Base-by-base conservation (phyloP, 1,140 invertebrate genomes). In the Samia ricini region DNA sequence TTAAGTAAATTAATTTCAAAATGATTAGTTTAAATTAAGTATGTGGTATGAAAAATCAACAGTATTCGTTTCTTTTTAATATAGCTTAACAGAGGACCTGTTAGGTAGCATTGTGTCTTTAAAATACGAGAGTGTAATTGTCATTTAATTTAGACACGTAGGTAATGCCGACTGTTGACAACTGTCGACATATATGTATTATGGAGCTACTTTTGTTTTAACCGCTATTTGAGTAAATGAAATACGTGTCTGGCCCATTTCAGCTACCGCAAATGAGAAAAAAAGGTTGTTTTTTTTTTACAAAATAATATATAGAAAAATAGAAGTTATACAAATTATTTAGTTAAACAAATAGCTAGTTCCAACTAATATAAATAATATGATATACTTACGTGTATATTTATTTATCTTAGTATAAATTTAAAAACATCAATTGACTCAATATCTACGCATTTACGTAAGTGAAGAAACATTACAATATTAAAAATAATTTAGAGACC, bases 141-240 rank as follows among this genome's bases (percentile, higher is more conserved):
- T 74, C 64, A 64, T 71, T 69, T 66, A 71, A 68, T 74, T 68
- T 61, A 70, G 64, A 62, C 64, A 48, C 42, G 63, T 58, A n/a
- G n/a, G n/a, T n/a, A 33, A 7, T 42, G 60, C 56, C 36, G 57
- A 49, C 56, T 57, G 60, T 55, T 70, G 56, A 60, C 56, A 57
- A 42, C 6, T 24, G 21, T 55, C 6, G 20, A 12, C 21, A 24
- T 22, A 42, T n/a, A n/a, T 55, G 6, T 55, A 55, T 55, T 55
- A 23, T 24, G 33, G 33, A 42, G 33, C 33, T 42, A 42, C 33
- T 42, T 42, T 42, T 15, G 33, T 42, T 42, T 42, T 42, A 42
- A 42, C 33, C 15, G 33, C 33, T 1, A 15, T 7, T 4, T 42
- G 33, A 42, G 33, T 42, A 15, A 42, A 42, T 42, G 33, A 42